Base-by-base conservation (phyloP, 2,888 invertebrate species). In the Salticus scenicus region DNA sequence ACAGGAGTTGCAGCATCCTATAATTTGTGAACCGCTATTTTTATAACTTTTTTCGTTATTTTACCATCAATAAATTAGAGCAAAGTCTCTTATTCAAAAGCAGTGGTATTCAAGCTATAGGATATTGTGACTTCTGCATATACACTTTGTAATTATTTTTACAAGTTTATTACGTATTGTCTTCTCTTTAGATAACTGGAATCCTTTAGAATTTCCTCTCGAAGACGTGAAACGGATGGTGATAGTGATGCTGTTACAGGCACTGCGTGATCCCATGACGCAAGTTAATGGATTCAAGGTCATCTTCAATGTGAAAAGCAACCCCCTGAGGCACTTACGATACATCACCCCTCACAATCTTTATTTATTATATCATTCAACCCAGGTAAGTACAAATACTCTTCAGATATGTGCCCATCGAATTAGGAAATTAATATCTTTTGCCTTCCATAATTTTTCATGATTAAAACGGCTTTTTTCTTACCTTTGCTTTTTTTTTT, bases 261-360 rank as follows among this genome's bases (percentile, higher is more conserved):
- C 74, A 0, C 57, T 81, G 0, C 28, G 81, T 7, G 74, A 81
- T 4, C 69, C 74, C 0, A 81, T 81, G 81, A 81, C 74, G 5
- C 81, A 81, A 41, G 69, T 81, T 0, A 81, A 81, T 24, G 81
- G 81, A 57, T 74, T 74, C 63, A 81, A 81, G 57, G 73, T 33
- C 1, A 74, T 81, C 5, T 17, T 81, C 10, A 57, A 81, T 17
- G 71, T 64, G 10, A 79, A 72, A 24, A 64, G 78, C 14, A 79
- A 79, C n/a, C 78, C 78, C 2, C 24, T 79, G 4, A 70, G 64
- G 7, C 78, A 78, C 20, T 27, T 78, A 4, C 47, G 63, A 14
- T 37, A 79, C 31, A 33, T 31, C 20, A 79, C 71, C 0, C 42
- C 42, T 1, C 31, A 37, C 0, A 79, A 79, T 10, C 28, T 79